Evolutionary conservation across 2,113 vertebrate species (phyloP), one percentile per base, ranked within the genome.

Genomic region (Cygnus atratus): DNA sequence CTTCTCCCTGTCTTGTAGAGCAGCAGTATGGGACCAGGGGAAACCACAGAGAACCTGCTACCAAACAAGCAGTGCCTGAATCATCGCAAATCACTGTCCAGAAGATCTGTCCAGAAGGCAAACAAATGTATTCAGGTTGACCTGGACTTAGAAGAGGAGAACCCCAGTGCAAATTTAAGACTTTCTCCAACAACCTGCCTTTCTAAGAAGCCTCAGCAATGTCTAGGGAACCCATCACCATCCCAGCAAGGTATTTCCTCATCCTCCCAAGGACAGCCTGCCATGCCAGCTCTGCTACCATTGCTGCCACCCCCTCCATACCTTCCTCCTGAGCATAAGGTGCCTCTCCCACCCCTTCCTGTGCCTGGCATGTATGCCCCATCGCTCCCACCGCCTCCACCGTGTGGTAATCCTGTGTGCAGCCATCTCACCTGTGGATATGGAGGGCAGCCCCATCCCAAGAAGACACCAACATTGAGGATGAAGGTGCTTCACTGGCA

Each of bases 401-500:
- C 52, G 3, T 87, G 90, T 71, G 74, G 97, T 98, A 3, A 54
- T 97, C 84, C 97, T 93, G 43, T 96, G 96, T 52, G 98, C 91
- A 29, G 55, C 41, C 84, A 91, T 91, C 25, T 22, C 58, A 11
- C 88, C 98, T 77, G 63, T 72, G 98, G 98, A 4, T 93, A 70
- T 4, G 44, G 63, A 7, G 77, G 63, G 33, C 63, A 39, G 55
- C 77, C 75, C 15, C 84, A 85, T 1, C 6, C 82, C 54, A 97
- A 95, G 91, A 91, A 93, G 58, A 97, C 82, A 0, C 99, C 99
- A 1, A 97, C 98, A 0, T 57, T 98, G 90, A 98, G 98, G 92
- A 99, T 99, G 99, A 99, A 99, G 91, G 96, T 98, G 58, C 97
- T 99, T 20, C 99, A 99, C 97, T 99, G 99, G 99, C 99, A 99